Evolutionary conservation across 2,797 vertebrate species (phyloP), one percentile per base, ranked within the genome.

Genomic region (Sus cebifrons): DNA sequence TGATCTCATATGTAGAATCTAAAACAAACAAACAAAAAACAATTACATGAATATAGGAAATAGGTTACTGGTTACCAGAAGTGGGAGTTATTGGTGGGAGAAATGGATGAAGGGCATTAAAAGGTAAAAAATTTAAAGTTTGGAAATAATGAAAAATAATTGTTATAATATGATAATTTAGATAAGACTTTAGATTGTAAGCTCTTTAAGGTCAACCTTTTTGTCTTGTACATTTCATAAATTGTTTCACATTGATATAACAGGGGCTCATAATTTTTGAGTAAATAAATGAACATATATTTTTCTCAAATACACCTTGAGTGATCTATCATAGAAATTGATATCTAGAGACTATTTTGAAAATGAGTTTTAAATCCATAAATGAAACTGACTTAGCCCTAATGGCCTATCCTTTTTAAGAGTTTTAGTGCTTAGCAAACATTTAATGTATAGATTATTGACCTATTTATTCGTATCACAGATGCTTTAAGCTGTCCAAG

Each of bases 371-470:
- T 95, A 96, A 82, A 87, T 94, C 77, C 91, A 56, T 97, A 89
- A 96, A 67, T 95, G 75, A 97, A 96, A 89, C 79, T 95, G 44
- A 91, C 94, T 96, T 96, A 91, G 67, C 77, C 93, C 18, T 93
- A 96, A 97, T 93, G 93, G 86, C 25, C 86, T 91, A 95, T 96
- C 84, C 94, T 96, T 96, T 96, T 68, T 71, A 89, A 91, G 95
- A 96, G 44, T 93, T 96, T 96, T 92, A 97, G 86, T 97, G 86
- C 91, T 97, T 89, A 96, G 86, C 44, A 40, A 93, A 70, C 71
- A 67, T 94, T 97, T 97, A 97, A 97, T 97, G 73, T 96, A 95
- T 95, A 91, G 94, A 96, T 96, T 97, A 97, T 96, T 96, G 96
- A 95, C 86, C 93, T 89, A 32, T 71, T 95, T 75, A 94, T 74